Evolutionary conservation across 2,797 vertebrate genomes (phyloP).

Genomic region (Staurois parvus): DNA sequence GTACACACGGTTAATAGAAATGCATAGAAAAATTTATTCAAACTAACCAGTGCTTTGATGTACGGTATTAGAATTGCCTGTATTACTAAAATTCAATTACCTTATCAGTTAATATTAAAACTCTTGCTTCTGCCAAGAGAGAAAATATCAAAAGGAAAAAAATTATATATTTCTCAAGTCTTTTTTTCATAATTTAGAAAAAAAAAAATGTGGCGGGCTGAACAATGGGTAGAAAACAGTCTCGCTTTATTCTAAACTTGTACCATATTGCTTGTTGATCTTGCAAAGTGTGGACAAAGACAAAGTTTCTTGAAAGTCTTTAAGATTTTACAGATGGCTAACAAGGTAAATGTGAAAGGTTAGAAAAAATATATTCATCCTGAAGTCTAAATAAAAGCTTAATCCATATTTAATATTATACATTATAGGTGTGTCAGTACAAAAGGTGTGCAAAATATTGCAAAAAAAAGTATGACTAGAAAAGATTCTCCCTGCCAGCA

Average conservation of each 20-base stretch:
- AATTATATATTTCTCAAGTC: conserved; percentile 41
- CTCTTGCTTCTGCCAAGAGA: conserved; percentile 31
- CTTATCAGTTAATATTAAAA: conserved; percentile 59
- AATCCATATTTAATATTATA: too few species aligned
- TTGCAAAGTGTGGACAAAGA: background rate
- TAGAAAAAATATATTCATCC: too few species aligned
- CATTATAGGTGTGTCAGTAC: too few species aligned
- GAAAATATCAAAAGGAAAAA: conserved; percentile 55
- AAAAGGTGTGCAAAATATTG: too few species aligned
- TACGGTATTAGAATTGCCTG: conserved; percentile 49
- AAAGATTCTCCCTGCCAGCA: too few species aligned
- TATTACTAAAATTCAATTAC: conserved; percentile 65
- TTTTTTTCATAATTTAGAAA: conserved; percentile 34
- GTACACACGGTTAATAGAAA: conserved; percentile 58
- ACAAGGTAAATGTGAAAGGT: too few species aligned
- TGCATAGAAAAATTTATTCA: conserved; percentile 43
- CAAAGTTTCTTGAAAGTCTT: background rate
- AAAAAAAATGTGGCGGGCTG: conserved; percentile 19
- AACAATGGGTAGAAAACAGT: conserved; percentile 48
- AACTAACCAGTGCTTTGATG: conserved; percentile 55
- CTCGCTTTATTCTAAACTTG: conserved; percentile 8
- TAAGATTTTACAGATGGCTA: background rate
- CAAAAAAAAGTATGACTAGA: too few species aligned
- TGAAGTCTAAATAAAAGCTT: too few species aligned
- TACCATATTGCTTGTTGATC: conserved; percentile 5